Evolutionary conservation across 2,888 invertebrate genomes (phyloP).

Genomic region (Xestia ashworthii): DNA sequence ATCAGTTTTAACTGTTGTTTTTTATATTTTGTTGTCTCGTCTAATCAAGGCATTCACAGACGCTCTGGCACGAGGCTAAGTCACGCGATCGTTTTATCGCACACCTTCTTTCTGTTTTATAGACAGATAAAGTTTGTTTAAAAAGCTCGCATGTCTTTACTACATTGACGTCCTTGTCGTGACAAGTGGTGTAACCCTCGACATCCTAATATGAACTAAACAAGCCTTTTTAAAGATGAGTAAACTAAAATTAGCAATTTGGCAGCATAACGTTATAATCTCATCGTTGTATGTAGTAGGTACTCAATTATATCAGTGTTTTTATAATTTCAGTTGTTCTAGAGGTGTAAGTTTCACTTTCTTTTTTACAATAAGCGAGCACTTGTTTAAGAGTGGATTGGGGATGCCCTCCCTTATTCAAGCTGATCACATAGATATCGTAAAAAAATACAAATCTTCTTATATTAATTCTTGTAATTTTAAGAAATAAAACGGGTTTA

Average conservation of each 20-base stretch:
- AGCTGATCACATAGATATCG: not conserved
- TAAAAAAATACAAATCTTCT: not conserved
- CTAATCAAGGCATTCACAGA: constrained; percentile 87
- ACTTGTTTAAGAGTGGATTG: not conserved
- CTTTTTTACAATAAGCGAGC: not conserved
- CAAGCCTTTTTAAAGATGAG: constrained; percentile 62
- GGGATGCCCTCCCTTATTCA: not conserved
- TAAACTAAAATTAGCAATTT: constrained; percentile 26
- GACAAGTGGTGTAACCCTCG: constrained; percentile 85
- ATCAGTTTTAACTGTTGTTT: constrained; percentile 67
- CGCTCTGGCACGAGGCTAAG: constrained; percentile 81
- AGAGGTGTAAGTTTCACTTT: not conserved
- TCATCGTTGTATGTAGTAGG: not conserved
- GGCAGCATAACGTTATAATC: constrained; percentile 12
- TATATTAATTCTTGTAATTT: not conserved
- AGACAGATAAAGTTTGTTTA: constrained; percentile 88
- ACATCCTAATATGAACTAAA: constrained; percentile 79
- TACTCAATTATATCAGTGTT: not conserved
- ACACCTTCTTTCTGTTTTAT: constrained; percentile 89
- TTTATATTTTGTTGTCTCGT: constrained; percentile 75
- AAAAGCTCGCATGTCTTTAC: constrained; percentile 88
- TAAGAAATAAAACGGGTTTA: not conserved
- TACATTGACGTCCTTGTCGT: constrained; percentile 86
- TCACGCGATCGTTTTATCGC: constrained; percentile 90
- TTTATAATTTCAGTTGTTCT: not conserved